A percentile compares a stretch with the other conserved stretches of the same genome.
These are phyloP conservation scores for Hyla sarda DNA, from an alignment of 2,113 vertebrate species.

Conservation along the genomic window DNA sequence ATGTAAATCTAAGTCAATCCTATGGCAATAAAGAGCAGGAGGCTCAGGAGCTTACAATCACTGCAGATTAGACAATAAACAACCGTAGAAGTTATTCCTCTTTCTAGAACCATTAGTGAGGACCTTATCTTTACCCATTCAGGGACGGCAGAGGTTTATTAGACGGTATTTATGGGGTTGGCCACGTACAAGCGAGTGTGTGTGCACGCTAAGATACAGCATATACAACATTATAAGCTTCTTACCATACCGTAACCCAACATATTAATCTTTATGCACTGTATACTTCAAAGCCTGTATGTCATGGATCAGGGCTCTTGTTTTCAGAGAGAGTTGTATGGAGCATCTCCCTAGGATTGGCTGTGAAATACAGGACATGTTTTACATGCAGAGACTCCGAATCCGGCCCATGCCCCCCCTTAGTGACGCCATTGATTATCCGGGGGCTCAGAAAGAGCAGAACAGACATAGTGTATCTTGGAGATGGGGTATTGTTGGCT, in stretches of 20 bases:
- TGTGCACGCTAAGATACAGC: not conserved
- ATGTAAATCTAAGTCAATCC: not conserved
- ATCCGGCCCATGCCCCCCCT: too few relatives aligned
- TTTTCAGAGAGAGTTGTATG: not conserved
- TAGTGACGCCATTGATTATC: too few relatives aligned
- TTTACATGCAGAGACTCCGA: not conserved
- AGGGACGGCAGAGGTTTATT: not conserved
- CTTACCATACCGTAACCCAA: constrained; percentile 9
- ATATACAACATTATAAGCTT: not conserved
- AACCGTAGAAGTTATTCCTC: not conserved
- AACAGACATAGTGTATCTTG: not conserved
- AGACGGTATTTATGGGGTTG: not conserved
- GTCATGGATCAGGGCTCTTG: constrained; percentile 21
- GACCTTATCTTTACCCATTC: not conserved
- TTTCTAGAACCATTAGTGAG: not conserved
- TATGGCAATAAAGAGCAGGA: not conserved
- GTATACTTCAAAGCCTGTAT: not conserved
- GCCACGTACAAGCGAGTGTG: not conserved
- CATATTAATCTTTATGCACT: not conserved
- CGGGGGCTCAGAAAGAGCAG: not conserved
- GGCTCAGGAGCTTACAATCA: not conserved
- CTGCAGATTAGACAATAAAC: not conserved
- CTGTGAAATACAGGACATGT: not conserved
- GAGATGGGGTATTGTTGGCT: not conserved
- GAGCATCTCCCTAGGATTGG: not conserved